Percentiles rank a stretch among this genome's conserved stretches.
These are phyloP conservation scores for Metopolophium dirhodum DNA, from an alignment of 1,140 invertebrate genomes.

Conservation along the genomic window DNA sequence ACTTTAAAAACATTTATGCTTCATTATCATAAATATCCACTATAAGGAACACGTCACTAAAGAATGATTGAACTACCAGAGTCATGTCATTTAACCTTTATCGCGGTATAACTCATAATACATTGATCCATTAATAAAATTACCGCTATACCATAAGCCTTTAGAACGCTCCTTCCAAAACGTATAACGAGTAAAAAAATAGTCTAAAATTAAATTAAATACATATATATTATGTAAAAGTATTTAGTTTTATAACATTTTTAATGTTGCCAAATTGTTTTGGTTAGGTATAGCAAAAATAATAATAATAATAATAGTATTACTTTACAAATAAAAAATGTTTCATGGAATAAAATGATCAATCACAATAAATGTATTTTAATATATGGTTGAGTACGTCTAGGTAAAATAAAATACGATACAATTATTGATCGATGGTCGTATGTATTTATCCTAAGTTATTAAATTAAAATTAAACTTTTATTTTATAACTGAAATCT, in stretches of 20 bases:
- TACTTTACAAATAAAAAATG: background rate
- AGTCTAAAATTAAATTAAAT: background rate
- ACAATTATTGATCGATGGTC: background rate
- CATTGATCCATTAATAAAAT: background rate
- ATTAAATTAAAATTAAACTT: background rate
- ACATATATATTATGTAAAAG: background rate
- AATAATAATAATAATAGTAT: background rate
- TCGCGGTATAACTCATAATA: background rate
- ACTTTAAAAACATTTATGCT: background rate
- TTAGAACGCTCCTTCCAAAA: background rate
- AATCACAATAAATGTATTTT: background rate
- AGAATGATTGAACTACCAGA: background rate
- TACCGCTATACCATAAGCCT: background rate
- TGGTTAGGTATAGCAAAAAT: too few relatives aligned
- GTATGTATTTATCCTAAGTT: background rate
- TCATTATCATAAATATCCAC: background rate
- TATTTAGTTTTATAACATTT: background rate
- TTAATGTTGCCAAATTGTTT: background rate
- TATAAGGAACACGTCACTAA: background rate
- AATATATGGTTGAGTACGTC: background rate
- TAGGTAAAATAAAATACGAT: background rate
- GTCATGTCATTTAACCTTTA: slow-evolving; percentile 42
- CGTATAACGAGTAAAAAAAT: background rate
- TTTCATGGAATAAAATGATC: background rate
- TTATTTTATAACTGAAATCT: background rate